These are phyloP conservation scores for Empidonax alnorum DNA, from an alignment of 2,113 vertebrate species.

Conservation along the genomic window DNA sequence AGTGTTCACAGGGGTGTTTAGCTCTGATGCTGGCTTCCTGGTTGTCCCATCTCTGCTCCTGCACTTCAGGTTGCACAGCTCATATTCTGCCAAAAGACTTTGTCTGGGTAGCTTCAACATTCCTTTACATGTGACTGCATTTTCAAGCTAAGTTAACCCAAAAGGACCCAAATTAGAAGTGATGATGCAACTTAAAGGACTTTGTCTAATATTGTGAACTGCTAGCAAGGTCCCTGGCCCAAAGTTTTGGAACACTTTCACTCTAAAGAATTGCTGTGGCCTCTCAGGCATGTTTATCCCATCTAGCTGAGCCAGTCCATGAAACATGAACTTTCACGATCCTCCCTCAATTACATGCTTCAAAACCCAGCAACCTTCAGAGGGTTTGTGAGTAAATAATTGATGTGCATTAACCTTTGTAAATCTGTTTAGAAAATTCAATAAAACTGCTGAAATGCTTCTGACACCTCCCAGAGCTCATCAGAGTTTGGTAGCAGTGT, in stretches of 20 bases:
- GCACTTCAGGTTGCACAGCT: background rate
- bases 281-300: background rate
- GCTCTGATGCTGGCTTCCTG: background rate
- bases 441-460: background rate
- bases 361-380: background rate
- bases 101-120: background rate
- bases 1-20: fast-evolving
- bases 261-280: background rate
- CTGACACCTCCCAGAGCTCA: background rate
- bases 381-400: background rate
- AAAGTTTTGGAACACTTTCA: background rate
- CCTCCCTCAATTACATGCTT: background rate
- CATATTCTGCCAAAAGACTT: background rate
- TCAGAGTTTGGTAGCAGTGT: background rate
- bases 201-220: background rate
- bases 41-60: background rate
- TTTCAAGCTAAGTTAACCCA: background rate
- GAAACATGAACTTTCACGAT: background rate
- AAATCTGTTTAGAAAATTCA: background rate
- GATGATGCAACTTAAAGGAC: background rate
- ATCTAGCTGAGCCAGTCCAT: background rate
- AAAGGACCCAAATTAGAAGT: background rate
- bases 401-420: background rate
- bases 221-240: background rate
- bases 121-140: background rate